Base-by-base conservation (phyloP, 1,140 invertebrate genomes). In the Saccostrea cuccullata region DNA sequence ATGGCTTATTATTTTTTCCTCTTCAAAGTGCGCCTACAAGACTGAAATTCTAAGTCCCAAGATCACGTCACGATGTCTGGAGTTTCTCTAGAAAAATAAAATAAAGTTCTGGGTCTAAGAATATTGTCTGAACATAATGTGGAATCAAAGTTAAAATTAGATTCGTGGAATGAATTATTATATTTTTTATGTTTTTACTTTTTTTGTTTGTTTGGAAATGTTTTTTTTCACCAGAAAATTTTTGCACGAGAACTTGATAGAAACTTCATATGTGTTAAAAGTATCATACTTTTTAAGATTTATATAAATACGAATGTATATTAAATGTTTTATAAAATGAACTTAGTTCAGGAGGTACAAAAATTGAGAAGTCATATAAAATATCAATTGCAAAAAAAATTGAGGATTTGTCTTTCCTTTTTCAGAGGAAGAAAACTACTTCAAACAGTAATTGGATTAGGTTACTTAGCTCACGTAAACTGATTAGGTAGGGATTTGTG, bases 391-490 rank as follows among this genome's bases (percentile, higher is more conserved):
- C 58, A n/a, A 30, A 36, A 36, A n/a, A 77, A 36, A 30, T 30
- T 77, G 70, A 77, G 23, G 26, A 77, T 77, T 77, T 77, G 15
- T 36, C 26, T 77, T 77, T 77, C 67, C 23, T 73, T 73, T 73
- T 73, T 30, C 30, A 30, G 70, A 77, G 26, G 26, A 26, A 12
- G 26, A 77, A 30, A 13, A 77, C 30, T 77, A 77, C 70, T 73
- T 73, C 26, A 30, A 77, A 77, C 70, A 36, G 70, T 77, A 30
- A 77, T 77, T 77, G 70, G 70, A 77, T 77, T 77, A 77, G 11
- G 30, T 11, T 77, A 36, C 70, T 77, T 77, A 26, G 23, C 70
- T 26, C 36, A 77, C 12, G 26, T 26, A 36, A 77, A 30, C 70
- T 30, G 70, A 77, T 77, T 77, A 77, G 23, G 15, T 4, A 26